Percentiles rank a stretch among this genome's conserved stretches.
These are phyloP conservation scores for Morpho helenor DNA, from an alignment of 2,888 invertebrate species.

Conservation along the genomic window DNA sequence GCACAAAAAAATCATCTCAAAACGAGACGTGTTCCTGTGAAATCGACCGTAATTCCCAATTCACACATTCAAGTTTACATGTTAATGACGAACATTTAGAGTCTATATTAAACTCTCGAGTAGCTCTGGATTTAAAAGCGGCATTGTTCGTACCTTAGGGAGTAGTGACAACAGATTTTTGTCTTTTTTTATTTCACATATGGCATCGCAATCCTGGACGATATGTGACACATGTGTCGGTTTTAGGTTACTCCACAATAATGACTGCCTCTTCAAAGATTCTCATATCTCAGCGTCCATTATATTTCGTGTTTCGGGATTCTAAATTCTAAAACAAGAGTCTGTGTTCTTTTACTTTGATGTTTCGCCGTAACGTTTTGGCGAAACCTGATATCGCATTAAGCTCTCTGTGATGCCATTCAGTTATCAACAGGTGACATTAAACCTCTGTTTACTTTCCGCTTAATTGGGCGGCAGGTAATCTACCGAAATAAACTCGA, in stretches of 20 bases:
- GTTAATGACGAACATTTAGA: constrained; percentile 37
- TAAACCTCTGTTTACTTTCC: constrained; percentile 36
- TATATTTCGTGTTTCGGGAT: constrained; percentile 54
- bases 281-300: constrained; percentile 63
- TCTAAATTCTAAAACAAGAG: constrained; percentile 48
- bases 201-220: constrained; percentile 77
- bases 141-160: constrained; percentile 75
- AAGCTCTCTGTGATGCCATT: constrained; percentile 31
- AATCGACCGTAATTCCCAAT: constrained; percentile 55
- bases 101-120: constrained; percentile 41
- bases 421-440: constrained; percentile 54
- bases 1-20: constrained; percentile 68
- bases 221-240: constrained; percentile 77
- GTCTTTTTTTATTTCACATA: constrained; percentile 72
- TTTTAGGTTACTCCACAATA: constrained; percentile 73
- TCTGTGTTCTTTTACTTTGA: constrained; percentile 61
- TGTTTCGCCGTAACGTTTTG: constrained; percentile 54
- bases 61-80: constrained; percentile 36
- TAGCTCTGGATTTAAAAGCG: constrained; percentile 43
- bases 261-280: constrained; percentile 70
- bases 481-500: constrained; percentile 27
- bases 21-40: constrained; percentile 55
- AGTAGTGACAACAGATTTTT: constrained; percentile 77
- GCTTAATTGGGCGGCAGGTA: constrained; percentile 35
- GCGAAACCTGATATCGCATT: constrained; percentile 52